A percentile compares a stretch with the other conserved stretches of the same genome.
These are phyloP conservation scores for Mellilla xanthometata DNA, from an alignment of 2,888 invertebrate species.

Conservation along the genomic window DNA sequence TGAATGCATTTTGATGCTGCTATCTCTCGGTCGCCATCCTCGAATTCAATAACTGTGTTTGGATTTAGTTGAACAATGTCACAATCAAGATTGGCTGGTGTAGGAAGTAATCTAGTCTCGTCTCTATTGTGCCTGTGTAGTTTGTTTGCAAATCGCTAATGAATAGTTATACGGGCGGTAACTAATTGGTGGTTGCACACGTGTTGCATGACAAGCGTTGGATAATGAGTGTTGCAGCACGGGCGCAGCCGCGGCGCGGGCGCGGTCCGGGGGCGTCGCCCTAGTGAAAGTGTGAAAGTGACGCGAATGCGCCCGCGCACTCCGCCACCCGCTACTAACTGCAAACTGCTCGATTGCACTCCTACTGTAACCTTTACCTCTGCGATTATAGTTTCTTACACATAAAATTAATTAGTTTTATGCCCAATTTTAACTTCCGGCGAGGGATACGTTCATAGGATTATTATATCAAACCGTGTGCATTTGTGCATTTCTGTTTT, in stretches of 20 bases:
- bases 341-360: slow-evolving; percentile 30
- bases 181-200: slow-evolving; percentile 27
- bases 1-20: slow-evolving; percentile 15
- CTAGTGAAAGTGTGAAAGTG: slow-evolving; percentile 83
- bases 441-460: slow-evolving; percentile 12
- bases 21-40: slow-evolving; percentile 13
- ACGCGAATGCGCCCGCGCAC: slow-evolving; percentile 66
- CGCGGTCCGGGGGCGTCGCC: slow-evolving; percentile 67
- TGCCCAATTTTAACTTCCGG: slow-evolving; percentile 34
- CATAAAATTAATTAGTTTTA: slow-evolving; percentile 11
- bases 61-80: slow-evolving; percentile 4
- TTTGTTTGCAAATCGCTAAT: background rate
- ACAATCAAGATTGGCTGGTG: background rate
- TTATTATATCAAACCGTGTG: slow-evolving; percentile 19
- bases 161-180: slow-evolving; percentile 3
- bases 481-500: slow-evolving; percentile 29
- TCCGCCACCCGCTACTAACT: slow-evolving; percentile 31
- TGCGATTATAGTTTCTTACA: slow-evolving; percentile 18
- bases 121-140: slow-evolving; percentile 29
- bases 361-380: slow-evolving; percentile 35
- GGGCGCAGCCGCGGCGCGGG: slow-evolving; percentile 44
- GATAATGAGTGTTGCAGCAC: slow-evolving; percentile 74
- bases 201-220: slow-evolving; percentile 51
- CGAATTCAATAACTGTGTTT: slow-evolving; percentile 21
- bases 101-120: background rate